Conservation (phyloP, 2,888 invertebrate genomes). For the Arge pagana region DNA sequence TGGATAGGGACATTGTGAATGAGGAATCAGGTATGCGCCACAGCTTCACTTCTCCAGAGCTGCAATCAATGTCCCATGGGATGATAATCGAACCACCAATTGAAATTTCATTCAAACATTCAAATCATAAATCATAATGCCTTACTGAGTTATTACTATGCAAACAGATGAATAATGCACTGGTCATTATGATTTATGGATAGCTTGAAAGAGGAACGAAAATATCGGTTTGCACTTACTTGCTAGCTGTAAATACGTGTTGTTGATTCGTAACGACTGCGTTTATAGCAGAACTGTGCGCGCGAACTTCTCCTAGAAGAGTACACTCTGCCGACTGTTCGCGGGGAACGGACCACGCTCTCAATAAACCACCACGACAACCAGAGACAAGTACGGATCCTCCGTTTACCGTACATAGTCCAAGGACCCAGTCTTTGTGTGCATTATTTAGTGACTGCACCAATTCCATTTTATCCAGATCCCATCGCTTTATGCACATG, state of each 20-base stretch:
- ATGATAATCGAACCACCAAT: slow-evolving; percentile 18
- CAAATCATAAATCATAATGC: neutral
- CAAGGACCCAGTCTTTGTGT: slow-evolving; percentile 87
- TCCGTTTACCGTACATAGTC: slow-evolving; percentile 65
- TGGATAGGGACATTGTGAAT: slow-evolving; percentile 60
- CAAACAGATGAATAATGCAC: neutral
- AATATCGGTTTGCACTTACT: slow-evolving; percentile 64
- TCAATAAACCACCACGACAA: slow-evolving; percentile 77
- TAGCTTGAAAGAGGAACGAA: neutral
- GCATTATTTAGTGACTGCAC: slow-evolving; percentile 77
- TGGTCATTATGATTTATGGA: slow-evolving; percentile 7
- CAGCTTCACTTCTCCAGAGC: slow-evolving; percentile 74
- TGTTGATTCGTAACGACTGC: slow-evolving; percentile 69
- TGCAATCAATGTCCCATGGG: slow-evolving; percentile 61
- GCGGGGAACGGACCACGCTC: slow-evolving; percentile 68
- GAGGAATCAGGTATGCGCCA: slow-evolving; percentile 62
- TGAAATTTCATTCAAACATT: slow-evolving; percentile 5
- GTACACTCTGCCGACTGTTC: slow-evolving; percentile 67
- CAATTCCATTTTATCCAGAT: slow-evolving; percentile 65
- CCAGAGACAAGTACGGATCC: slow-evolving; percentile 69
- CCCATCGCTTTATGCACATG: slow-evolving; percentile 86
- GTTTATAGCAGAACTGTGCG: slow-evolving; percentile 71
- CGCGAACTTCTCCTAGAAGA: slow-evolving; percentile 69
- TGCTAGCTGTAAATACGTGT: slow-evolving; percentile 80
- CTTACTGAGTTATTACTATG: neutral